phyloP scores from a whole-genome alignment of 2,888 invertebrate species.

The Periphyllus acericola region DNA sequence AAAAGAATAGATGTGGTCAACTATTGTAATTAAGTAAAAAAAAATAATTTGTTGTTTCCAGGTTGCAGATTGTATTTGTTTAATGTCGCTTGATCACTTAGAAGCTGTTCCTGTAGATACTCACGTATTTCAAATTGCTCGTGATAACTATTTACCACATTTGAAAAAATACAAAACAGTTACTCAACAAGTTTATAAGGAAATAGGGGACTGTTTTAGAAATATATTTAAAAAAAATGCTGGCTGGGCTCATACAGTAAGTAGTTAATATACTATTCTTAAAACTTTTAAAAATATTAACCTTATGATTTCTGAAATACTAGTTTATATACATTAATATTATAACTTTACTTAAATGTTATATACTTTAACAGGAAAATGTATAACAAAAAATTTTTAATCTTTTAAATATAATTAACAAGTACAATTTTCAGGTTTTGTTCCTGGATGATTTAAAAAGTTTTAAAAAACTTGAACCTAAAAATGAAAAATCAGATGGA shows the following conservation, averaged over 20 bases:
- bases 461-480: slow-evolving; percentile 70
- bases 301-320: neutral
- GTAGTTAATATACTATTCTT: slow-evolving; percentile 48
- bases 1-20: neutral
- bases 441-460: slow-evolving; percentile 84
- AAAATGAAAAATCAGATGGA: neutral
- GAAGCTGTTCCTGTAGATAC: slow-evolving; percentile 95
- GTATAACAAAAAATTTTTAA: neutral
- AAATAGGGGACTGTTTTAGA: slow-evolving; percentile 85
- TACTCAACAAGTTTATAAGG: slow-evolving; percentile 84
- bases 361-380: neutral
- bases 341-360: neutral
- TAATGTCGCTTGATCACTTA: slow-evolving; percentile 93
- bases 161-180: slow-evolving; percentile 78
- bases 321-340: neutral
- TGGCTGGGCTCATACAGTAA: slow-evolving; percentile 94
- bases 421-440: slow-evolving; percentile 71
- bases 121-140: slow-evolving; percentile 92
- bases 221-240: slow-evolving; percentile 84
- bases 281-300: no score
- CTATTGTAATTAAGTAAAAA: slow-evolving; percentile 41
- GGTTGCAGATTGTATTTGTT: slow-evolving; percentile 97
- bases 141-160: slow-evolving; percentile 79
- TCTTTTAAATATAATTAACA: neutral
- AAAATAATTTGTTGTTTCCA: slow-evolving; percentile 66